Percentiles rank a stretch among this genome's conserved stretches.
Conservation (phyloP, 2,888 invertebrate genomes). For the Eupithecia insigniata region DNA sequence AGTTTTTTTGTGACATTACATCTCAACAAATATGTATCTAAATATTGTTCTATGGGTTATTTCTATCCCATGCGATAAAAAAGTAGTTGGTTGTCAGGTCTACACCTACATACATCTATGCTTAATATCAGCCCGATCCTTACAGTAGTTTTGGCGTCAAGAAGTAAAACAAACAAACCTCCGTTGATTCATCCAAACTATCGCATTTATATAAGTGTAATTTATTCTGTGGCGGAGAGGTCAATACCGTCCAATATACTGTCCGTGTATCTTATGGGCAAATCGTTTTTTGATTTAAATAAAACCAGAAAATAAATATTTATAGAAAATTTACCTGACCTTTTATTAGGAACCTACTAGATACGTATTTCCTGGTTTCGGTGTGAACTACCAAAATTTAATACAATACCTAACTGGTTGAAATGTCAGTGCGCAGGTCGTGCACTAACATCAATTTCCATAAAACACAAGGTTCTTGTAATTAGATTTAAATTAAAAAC, state of each 20-base stretch:
- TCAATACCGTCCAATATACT: not conserved
- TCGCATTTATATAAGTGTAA: not conserved
- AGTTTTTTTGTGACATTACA: not conserved
- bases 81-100: not conserved
- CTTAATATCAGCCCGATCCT: not conserved
- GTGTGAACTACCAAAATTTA: slow-evolving; percentile 22
- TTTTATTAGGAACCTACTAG: slow-evolving; percentile 4
- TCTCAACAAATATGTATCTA: not conserved
- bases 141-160: not conserved
- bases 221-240: not conserved
- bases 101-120: not conserved
- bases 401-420: slow-evolving; percentile 11
- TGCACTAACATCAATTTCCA: slow-evolving; percentile 29
- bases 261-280: not conserved
- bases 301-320: not conserved
- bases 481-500: slow-evolving; percentile 31
- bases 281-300: not conserved
- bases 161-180: not conserved
- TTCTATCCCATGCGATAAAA: not conserved
- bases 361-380: slow-evolving; percentile 17
- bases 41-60: not conserved
- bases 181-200: not conserved
- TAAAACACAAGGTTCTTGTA: slow-evolving; percentile 33
- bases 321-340: slow-evolving; percentile 16
- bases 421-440: not conserved